These are phyloP conservation scores for Coryphaenoides rupestris DNA, from an alignment of 2,113 vertebrate species.

Conservation along the genomic window DNA sequence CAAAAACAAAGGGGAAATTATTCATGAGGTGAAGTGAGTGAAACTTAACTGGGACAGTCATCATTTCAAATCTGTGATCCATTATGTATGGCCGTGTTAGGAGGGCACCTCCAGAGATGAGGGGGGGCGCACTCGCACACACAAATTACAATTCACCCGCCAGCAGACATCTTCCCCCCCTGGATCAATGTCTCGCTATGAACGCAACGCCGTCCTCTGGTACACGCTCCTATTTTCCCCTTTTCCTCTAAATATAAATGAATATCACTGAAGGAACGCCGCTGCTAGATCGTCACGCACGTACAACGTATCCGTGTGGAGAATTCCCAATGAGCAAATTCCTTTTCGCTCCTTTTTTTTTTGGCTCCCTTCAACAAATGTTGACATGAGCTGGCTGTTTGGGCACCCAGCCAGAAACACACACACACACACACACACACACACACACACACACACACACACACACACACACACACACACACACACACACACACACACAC, in stretches of 20 bases:
- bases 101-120: slow-evolving; percentile 31
- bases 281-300: no score
- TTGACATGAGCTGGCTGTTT: not conserved
- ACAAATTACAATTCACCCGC: slow-evolving; percentile 30
- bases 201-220: not conserved
- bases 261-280: no score
- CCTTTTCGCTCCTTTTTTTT: no score
- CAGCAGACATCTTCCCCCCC: slow-evolving; percentile 18
- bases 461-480: no score
- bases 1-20: slow-evolving; percentile 51
- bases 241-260: not conserved
- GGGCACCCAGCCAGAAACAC: not conserved
- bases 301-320: no score
- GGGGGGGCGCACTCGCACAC: slow-evolving; percentile 9
- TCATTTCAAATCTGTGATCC: slow-evolving; percentile 49
- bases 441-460: no score
- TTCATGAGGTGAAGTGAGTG: slow-evolving; percentile 53
- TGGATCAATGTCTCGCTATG: slow-evolving; percentile 5
- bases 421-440: not conserved
- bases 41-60: slow-evolving; percentile 51
- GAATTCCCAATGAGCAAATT: no score
- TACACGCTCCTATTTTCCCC: not conserved
- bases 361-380: no score
- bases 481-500: no score
- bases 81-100: slow-evolving; percentile 48